Evolutionary conservation across 2,888 invertebrate species (phyloP), one percentile per base, ranked within the genome.

Genomic region (Zaprionus obscuricornis): DNA sequence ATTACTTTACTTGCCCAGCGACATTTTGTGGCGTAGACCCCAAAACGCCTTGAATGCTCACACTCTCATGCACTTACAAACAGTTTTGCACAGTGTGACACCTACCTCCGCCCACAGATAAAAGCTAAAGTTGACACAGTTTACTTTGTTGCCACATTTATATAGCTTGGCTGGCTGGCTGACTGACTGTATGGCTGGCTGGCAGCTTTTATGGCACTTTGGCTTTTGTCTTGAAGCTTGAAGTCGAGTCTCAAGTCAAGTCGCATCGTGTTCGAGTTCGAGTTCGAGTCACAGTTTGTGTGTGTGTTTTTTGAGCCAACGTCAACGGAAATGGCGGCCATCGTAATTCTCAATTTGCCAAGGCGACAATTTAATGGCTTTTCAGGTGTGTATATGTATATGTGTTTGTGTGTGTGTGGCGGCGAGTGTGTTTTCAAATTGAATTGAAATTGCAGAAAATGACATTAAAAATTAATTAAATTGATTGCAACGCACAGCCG

Each of bases 401-500:
- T 46, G 55, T 56, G 59, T 22, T 31, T 22, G 64, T 62, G 64
- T 66, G 63, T 56, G 43, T 56, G 57, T 34, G 27, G 46, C 34
- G 20, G 65, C 62, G 47, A 60, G 62, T 78, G 76, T 83, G 69
- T 66, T 83, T 76, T 83, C 67, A 73, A 76, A 76, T 76, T 76
- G 84, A 81, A 85, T 87, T 86, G 79, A 85, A 88, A 86, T 85
- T 83, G 86, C 79, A 85, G 72, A 72, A 87, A 87, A 77, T 72
- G 83, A 76, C 85, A 88, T 88, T 87, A 87, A 88, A 87, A 87
- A 85, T 88, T 87, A 87, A 88, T 87, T 87, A 83, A 86, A 87
- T 85, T 85, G 85, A 87, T 87, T 87, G 87, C 82, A 84, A 78
- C 49, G 69, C 68, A 71, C 62, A 58, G 71, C 37, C 64, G 59